These are phyloP conservation scores for Bagarius yarrelli DNA, from an alignment of 2,113 vertebrate species.

Conservation along the genomic window DNA sequence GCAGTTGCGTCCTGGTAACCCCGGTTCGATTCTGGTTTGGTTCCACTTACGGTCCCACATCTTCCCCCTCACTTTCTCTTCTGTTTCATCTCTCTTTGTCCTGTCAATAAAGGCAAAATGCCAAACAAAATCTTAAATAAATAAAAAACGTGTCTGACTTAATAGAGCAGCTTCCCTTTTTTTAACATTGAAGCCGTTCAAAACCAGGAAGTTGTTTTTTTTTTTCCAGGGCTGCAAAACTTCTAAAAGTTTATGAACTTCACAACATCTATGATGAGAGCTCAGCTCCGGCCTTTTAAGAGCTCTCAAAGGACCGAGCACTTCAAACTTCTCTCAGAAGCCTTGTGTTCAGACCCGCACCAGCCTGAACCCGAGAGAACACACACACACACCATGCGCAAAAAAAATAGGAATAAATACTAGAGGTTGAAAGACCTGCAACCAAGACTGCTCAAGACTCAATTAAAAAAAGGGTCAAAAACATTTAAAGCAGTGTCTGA, in stretches of 20 bases:
- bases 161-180: constrained; percentile 22
- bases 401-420: constrained; percentile 52
- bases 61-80: no score
- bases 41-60: no score
- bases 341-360: constrained; percentile 66
- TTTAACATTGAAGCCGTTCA: constrained; percentile 17
- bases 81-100: no score
- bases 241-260: constrained; percentile 48
- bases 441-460: constrained; percentile 59
- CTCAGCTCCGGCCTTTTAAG: constrained; percentile 74
- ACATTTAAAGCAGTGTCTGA: constrained; percentile 65
- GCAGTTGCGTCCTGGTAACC: no score
- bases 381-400: constrained; percentile 22
- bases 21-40: no score
- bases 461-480: constrained; percentile 65
- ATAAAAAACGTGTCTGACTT: not conserved
- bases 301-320: constrained; percentile 69
- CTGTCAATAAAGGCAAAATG: no score
- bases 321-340: constrained; percentile 76
- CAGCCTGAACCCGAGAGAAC: constrained; percentile 65
- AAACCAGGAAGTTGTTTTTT: constrained; percentile 5
- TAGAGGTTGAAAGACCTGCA: constrained; percentile 50
- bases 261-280: constrained; percentile 49
- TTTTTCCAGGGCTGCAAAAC: constrained; percentile 38
- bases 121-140: no score